Percentiles rank a stretch among this genome's conserved stretches.
Conservation (phyloP, 92 coral and sea anemone genomes). For the Palythoa grandiflora region DNA sequence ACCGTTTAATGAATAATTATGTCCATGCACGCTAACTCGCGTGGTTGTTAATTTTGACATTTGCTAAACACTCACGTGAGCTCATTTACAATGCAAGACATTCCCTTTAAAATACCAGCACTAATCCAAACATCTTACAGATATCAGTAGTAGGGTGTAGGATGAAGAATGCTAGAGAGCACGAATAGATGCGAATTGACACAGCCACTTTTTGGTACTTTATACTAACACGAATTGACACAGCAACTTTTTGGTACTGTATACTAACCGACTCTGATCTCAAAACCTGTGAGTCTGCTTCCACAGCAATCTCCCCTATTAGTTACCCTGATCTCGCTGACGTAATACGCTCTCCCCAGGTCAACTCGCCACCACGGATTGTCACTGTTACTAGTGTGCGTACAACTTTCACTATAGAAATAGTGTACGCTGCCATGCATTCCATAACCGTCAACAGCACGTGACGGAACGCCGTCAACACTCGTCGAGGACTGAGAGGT, state of each 20-base stretch:
- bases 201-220: no score
- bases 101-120: no score
- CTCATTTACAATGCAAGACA: no score
- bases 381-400: background rate
- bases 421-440: background rate
- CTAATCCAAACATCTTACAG: no score
- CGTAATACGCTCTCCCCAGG: slow-evolving; percentile 3
- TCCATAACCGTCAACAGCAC: background rate
- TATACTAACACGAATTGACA: background rate
- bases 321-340: background rate
- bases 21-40: no score
- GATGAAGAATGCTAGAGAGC: no score
- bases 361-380: slow-evolving; percentile 14
- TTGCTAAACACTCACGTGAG: no score
- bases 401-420: background rate
- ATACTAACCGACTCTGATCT: background rate
- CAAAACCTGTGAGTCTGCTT: background rate
- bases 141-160: no score
- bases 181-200: no score
- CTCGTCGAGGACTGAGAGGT: background rate
- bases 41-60: no score
- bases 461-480: background rate
- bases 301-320: slow-evolving; percentile 10
- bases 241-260: no score
- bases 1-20: no score